Conservation (phyloP, 2,888 invertebrate genomes). For the Perizoma flavofasciatum region DNA sequence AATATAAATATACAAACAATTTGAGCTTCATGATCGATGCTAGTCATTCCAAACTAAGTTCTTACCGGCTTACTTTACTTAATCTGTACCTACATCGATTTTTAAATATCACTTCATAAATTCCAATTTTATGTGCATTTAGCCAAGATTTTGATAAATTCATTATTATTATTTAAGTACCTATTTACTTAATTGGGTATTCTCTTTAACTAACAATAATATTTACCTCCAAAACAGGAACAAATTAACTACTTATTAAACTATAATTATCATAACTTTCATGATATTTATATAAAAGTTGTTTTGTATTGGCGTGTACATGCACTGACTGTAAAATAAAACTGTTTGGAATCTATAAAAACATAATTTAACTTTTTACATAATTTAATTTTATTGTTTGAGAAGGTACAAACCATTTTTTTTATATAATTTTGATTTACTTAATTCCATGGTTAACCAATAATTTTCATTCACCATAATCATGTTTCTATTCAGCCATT, state of each 20-base stretch:
- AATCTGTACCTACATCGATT: slow-evolving; percentile 10
- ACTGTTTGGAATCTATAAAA: no score
- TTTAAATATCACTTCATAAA: slow-evolving; percentile 27
- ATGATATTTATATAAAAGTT: no score
- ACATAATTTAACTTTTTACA: no score
- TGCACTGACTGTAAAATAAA: no score
- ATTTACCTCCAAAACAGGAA: slow-evolving; percentile 13
- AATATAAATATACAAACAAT: slow-evolving; percentile 48
- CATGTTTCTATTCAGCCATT: no score
- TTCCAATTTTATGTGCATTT: slow-evolving; percentile 14
- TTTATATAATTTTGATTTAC: no score
- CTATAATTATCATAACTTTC: no score
- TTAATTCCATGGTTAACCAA: no score
- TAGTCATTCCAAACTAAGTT: not conserved
- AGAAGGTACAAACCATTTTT: no score
- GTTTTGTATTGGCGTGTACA: no score
- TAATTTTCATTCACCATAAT: no score
- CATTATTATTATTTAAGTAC: not conserved
- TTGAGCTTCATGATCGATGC: slow-evolving; percentile 41
- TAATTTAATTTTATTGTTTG: no score
- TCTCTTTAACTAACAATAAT: not conserved
- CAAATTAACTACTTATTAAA: slow-evolving; percentile 1
- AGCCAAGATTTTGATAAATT: slow-evolving; percentile 4
- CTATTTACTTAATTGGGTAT: not conserved
- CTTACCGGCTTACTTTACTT: not conserved